These are phyloP conservation scores for Eumeta japonica DNA, from an alignment of 1,140 invertebrate species.

Conservation along the genomic window DNA sequence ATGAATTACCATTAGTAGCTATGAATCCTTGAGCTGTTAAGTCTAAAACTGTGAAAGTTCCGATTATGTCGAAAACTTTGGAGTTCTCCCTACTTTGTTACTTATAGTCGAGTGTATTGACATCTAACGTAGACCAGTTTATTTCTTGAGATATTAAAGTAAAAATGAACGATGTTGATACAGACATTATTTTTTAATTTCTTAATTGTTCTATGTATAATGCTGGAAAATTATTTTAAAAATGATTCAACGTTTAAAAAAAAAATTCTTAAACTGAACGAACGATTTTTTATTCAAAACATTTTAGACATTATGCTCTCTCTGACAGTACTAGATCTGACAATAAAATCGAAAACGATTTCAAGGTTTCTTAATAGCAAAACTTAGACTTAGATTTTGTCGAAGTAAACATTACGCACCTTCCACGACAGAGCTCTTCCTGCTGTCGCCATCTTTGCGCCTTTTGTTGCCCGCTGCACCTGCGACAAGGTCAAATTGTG, in stretches of 20 bases:
- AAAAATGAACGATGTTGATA: too few species aligned
- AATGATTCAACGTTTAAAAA: too few species aligned
- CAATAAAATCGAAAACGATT: not conserved
- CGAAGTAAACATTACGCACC: conserved; percentile 34
- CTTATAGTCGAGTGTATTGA: too few species aligned
- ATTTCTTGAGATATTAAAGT: too few species aligned
- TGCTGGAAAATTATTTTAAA: too few species aligned
- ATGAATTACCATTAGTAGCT: not conserved
- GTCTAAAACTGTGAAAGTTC: not conserved
- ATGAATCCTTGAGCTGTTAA: not conserved
- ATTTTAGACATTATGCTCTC: not conserved
- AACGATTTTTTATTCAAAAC: not conserved
- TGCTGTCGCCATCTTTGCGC: conserved; percentile 61
- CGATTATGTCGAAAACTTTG: too few species aligned
- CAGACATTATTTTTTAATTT: too few species aligned
- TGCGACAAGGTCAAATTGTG: conserved; percentile 12
- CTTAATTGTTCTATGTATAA: too few species aligned
- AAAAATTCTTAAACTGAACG: not conserved
- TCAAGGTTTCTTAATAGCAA: not conserved
- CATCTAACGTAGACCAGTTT: too few species aligned
- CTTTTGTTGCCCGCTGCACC: conserved; percentile 51
- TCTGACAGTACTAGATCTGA: not conserved
- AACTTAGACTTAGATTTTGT: not conserved
- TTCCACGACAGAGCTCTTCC: conserved; percentile 84
- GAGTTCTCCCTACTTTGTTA: too few species aligned